phyloP scores from a whole-genome alignment of 2,113 vertebrate species.

The Cheirogaleus medius region DNA sequence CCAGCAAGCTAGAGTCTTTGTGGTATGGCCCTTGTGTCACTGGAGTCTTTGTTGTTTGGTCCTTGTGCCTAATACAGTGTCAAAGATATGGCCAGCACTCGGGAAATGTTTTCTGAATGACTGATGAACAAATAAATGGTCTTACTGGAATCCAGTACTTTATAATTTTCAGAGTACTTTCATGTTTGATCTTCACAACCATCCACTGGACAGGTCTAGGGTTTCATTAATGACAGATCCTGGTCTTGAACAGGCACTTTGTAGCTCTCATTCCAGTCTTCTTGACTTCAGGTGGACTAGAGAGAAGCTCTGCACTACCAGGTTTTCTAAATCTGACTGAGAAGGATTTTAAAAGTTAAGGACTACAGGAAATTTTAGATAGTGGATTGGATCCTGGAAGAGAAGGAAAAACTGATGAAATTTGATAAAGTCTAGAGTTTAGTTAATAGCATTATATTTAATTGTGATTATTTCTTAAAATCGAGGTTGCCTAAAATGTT shows the following conservation, averaged over 20 bases:
- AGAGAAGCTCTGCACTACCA: background rate
- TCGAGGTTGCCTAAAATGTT: background rate
- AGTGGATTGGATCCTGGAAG: background rate
- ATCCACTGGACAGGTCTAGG: background rate
- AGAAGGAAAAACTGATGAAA: background rate
- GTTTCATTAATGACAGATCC: background rate
- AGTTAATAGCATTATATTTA: background rate
- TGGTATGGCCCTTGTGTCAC: too few species aligned
- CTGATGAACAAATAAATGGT: background rate
- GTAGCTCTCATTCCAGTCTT: background rate
- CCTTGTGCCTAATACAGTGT: background rate
- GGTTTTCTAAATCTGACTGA: background rate
- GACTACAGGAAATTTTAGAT: background rate
- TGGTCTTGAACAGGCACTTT: background rate
- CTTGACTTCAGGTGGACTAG: background rate
- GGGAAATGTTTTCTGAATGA: background rate
- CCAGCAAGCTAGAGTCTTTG: background rate
- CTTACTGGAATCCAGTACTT: background rate
- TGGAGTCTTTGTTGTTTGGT: accelerated
- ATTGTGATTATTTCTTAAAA: background rate
- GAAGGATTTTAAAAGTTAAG: background rate
- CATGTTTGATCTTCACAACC: background rate
- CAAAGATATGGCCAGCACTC: background rate
- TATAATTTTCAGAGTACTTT: background rate
- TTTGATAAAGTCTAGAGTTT: background rate